phyloP scores from a whole-genome alignment of 2,797 vertebrate species.

The Gallirallus australis region DNA sequence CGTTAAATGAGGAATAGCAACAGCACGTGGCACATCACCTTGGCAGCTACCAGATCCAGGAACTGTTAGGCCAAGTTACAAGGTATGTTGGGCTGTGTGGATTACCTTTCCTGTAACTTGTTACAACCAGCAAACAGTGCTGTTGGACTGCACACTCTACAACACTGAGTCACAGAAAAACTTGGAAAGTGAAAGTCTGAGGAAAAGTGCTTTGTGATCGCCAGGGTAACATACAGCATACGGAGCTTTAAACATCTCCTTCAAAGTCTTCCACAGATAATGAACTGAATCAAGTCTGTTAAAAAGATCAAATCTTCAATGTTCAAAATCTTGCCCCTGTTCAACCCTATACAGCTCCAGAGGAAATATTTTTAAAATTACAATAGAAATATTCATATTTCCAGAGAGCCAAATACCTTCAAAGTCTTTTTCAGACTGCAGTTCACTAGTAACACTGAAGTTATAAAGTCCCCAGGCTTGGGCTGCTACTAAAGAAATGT shows the following conservation, averaged over 20 bases:
- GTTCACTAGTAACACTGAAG: too few species aligned
- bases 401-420: not conserved
- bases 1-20: not conserved
- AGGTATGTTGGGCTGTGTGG: not conserved
- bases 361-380: not conserved
- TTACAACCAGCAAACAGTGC: not conserved
- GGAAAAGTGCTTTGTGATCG: not conserved
- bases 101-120: not conserved
- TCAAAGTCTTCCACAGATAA: not conserved
- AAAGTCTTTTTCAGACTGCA: not conserved
- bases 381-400: not conserved
- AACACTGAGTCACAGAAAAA: not conserved
- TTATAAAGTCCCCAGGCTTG: not conserved
- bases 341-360: not conserved
- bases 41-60: not conserved
- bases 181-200: not conserved
- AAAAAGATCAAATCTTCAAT: not conserved
- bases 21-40: not conserved
- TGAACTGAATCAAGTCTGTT: not conserved
- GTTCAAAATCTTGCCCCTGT: not conserved
- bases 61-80: not conserved
- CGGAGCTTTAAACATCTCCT: not conserved
- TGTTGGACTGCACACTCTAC: not conserved
- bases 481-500: not conserved
- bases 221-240: not conserved